Base-by-base conservation (phyloP, 2,888 invertebrate species). In the Smittia sp. region DNA sequence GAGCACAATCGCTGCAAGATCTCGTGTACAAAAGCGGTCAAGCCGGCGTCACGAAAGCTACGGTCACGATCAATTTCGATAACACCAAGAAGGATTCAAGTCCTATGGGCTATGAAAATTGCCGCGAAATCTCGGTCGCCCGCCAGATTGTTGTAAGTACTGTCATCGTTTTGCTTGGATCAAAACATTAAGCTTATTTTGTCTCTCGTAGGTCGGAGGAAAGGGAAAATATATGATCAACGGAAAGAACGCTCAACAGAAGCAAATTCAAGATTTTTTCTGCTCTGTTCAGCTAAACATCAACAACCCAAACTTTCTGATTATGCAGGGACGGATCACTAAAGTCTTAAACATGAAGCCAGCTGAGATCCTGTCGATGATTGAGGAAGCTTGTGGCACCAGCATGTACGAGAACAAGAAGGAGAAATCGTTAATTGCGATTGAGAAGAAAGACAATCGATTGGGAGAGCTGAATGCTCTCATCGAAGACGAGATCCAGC, bases 261-360 rank as follows among this genome's bases (percentile, higher is more conserved):
- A 93, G 79, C 86, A 93, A 77, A 93, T 98, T 0, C 90, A 90
- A 52, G 99, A 99, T 82, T 85, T 99, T 80, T 99, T 99, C 83
- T 94, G 96, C 78, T 96, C 97, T 0, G 92, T 99, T 4, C 97
- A 98, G 80, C 85, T 99, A 46, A 99, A 99, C 80, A 96, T 99
- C 1, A 99, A 99, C 84, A 99, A 99, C 84, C 99, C 99, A 0
- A 98, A 99, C 82, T 99, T 98, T 83, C 87, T 99, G 39, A 99
- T 99, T 79, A 98, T 99, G 98, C 99, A 99, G 85, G 99, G 99
- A 0, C 88, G 96, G 76, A 97, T 99, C 77, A 98, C 98, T 1
- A 98, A 99, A 85, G 98, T 99, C 1, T 85, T 99, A 25, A 98
- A 96, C 81, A 99, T 99, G 98, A 99, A 98, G 80, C 97, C 99